Conservation (phyloP, 2,888 invertebrate genomes). For the Nemotelus nigrinus region DNA sequence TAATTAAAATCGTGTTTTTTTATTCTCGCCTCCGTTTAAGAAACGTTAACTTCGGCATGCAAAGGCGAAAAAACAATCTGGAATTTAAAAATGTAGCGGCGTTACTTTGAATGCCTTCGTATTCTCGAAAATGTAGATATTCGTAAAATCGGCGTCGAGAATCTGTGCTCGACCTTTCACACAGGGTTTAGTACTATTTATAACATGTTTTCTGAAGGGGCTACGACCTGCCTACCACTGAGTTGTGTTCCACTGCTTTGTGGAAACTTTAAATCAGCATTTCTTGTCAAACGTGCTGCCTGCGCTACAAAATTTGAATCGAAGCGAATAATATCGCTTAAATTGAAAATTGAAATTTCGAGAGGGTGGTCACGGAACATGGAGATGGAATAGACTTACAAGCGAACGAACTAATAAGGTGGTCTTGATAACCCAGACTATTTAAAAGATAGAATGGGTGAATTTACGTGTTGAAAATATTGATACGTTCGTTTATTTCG, state of each 20-base stretch:
- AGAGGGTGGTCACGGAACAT: too few relatives aligned
- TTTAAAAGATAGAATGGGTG: slow-evolving; percentile 1
- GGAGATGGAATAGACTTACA: slow-evolving; percentile 1
- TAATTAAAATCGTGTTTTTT: too few relatives aligned
- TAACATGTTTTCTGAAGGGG: slow-evolving; percentile 21
- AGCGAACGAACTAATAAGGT: not conserved
- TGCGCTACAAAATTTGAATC: too few relatives aligned
- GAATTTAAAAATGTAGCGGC: not conserved
- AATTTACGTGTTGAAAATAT: slow-evolving; percentile 7
- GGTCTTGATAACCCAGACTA: slow-evolving; percentile 8
- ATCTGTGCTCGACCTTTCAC: not conserved
- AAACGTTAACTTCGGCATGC: too few relatives aligned
- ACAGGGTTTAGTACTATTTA: slow-evolving; percentile 37
- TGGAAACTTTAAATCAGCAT: slow-evolving; percentile 25
- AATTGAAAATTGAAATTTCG: slow-evolving; percentile 15
- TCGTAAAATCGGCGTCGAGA: too few relatives aligned
- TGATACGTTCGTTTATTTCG: slow-evolving; percentile 18
- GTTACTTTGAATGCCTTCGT: not conserved
- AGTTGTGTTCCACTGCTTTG: not conserved
- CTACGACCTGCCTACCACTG: slow-evolving; percentile 13
- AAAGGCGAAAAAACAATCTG: not conserved
- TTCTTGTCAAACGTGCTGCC: too few relatives aligned
- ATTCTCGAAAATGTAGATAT: not conserved
- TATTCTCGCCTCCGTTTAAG: too few relatives aligned
- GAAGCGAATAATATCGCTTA: not conserved